Base-by-base conservation (phyloP, 2,888 invertebrate genomes). In the Strigamia transsilvanica region DNA sequence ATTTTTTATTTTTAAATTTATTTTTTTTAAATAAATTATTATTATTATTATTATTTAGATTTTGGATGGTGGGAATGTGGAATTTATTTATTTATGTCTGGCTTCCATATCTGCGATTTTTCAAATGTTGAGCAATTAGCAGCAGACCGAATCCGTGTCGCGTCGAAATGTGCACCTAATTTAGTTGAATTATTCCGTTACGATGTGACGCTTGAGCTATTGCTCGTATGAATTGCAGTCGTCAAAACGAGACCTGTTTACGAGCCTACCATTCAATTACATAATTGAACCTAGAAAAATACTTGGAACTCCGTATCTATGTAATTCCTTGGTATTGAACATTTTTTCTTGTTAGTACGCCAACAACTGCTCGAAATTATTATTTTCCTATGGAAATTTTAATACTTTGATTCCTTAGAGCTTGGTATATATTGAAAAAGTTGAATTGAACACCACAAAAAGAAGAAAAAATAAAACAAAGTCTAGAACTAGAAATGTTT, bases 101-200 rank as follows among this genome's bases (percentile, higher is more conserved):
- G 46, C 12, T 46, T 46, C 12, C 46, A 46, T 46, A 46, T 46
- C 46, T 46, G 46, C 15, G 46, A 46, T 46, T 46, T 46, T 46
- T 46, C 46, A 46, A 46, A n/a, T 15, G 12, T 46, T 12, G 12
- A 1, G 46, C n/a, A 46, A 46, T 46, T 46, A 46, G 46, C 46
- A 46, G 15, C 46, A 46, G 46, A 46, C 46, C 46, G 46, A 46
- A 46, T 46, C 46, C 9, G 46, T 46, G 46, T 46, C 46, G 46
- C 46, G 46, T 46, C 46, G 46, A 46, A 46, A 46, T 46, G 46
- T 46, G 46, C 46, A 46, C n/a, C 46, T 46, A 46, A 46, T 46
- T 46, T n/a, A 46, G n/a, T 13, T 46, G n/a, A 46, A 46, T 46
- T 46, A 46, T 46, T 46, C n/a, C n/a, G 46, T 46, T 46, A 2